Conservation (phyloP, 2,113 vertebrate genomes). For the Sylvia atricapilla region DNA sequence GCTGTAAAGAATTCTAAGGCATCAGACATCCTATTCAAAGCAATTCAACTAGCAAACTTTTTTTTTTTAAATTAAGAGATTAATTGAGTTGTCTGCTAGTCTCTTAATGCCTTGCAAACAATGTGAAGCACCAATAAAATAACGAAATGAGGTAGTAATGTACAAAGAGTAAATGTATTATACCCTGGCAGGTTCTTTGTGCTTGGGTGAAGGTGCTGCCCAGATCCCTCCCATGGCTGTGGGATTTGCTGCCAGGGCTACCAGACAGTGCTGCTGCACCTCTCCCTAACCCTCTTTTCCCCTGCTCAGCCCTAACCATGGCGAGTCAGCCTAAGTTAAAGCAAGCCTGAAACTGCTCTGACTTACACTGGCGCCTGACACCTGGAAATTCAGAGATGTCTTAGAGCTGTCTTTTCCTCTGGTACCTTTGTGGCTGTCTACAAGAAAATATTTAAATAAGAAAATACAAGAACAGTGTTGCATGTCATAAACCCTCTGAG, state of each 20-base stretch:
- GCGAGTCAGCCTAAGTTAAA: not conserved
- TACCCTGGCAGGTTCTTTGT: not conserved
- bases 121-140: not conserved
- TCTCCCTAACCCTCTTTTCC: not conserved
- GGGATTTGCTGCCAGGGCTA: not conserved
- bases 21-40: not conserved
- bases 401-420: not conserved
- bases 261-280: not conserved
- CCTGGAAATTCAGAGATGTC: not conserved
- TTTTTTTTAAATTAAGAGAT: not conserved
- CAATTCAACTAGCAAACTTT: not conserved
- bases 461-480: not conserved
- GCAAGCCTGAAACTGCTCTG: not conserved
- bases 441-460: conserved; percentile 23
- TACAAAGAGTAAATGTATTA: not conserved
- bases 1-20: not conserved
- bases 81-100: not conserved
- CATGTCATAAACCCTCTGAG: not conserved
- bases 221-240: not conserved
- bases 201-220: not conserved
- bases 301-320: not conserved
- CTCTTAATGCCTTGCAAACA: not conserved
- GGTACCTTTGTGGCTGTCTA: not conserved
- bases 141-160: not conserved
- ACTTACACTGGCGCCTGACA: not conserved